These are phyloP conservation scores for Ochropleura plecta DNA, from an alignment of 2,888 invertebrate species.

Conservation along the genomic window DNA sequence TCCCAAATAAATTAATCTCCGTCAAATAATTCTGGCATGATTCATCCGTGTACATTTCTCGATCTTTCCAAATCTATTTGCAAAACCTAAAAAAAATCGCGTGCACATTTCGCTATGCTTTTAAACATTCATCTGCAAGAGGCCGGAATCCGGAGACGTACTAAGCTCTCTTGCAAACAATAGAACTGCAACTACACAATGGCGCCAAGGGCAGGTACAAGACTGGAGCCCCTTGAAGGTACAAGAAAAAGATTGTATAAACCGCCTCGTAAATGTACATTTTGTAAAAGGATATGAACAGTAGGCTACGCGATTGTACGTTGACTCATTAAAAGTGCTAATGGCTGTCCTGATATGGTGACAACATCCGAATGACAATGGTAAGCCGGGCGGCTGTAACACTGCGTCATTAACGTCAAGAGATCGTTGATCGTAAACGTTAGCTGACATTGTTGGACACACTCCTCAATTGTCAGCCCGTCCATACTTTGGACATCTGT, in stretches of 20 bases:
- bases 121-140: conserved; percentile 13
- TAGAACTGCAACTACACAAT: conserved; percentile 48
- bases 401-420: conserved; percentile 5
- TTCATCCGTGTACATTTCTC: conserved; percentile 33
- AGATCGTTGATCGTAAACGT: conserved; percentile 1
- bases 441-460: conserved; percentile 5
- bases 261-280: conserved; percentile 6
- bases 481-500: conserved; percentile 6
- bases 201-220: conserved; percentile 34
- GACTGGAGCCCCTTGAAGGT: conserved; percentile 34
- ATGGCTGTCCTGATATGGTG: conserved; percentile 24
- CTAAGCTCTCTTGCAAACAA: conserved; percentile 47
- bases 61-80: conserved; percentile 44
- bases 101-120: conserved; percentile 34
- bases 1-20: conserved; percentile 11
- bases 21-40: conserved; percentile 27
- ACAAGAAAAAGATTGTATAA: conserved; percentile 13
- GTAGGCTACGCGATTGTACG: conserved; percentile 2
- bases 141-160: conserved; percentile 19
- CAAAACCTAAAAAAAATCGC: conserved; percentile 29
- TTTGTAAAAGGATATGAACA: conserved; percentile 18
- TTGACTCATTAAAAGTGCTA: conserved; percentile 45
- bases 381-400: conserved; percentile 2
- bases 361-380: conserved; percentile 37
- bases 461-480: neutral